A percentile compares a stretch with the other conserved stretches of the same genome.
Evolutionary conservation across 2,888 invertebrate species (phyloP).

Genomic region (Parnassius orleans): DNA sequence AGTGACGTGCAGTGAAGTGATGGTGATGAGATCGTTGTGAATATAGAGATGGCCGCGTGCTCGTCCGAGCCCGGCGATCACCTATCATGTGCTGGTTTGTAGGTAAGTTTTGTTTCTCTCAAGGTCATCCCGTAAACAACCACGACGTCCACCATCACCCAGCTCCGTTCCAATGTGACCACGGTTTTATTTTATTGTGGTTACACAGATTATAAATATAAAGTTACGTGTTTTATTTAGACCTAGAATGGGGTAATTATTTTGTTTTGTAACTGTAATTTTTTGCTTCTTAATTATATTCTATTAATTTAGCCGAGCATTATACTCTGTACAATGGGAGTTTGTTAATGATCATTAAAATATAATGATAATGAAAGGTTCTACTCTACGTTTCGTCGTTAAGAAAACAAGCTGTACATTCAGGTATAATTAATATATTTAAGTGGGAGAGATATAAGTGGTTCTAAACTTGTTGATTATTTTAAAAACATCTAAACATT

Average conservation of each 20-base stretch:
- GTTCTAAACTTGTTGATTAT: conserved; percentile 13
- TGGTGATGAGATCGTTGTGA: conserved; percentile 60
- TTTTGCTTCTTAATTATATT: too few relatives aligned
- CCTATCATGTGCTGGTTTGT: conserved; percentile 68
- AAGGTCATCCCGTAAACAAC: conserved; percentile 66
- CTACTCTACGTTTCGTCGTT: conserved; percentile 1
- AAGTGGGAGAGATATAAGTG: conserved; percentile 4
- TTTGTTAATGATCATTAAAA: conserved; percentile 5
- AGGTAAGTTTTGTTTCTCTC: conserved; percentile 58
- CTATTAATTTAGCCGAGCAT: too few relatives aligned
- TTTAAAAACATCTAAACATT: conserved; percentile 1
- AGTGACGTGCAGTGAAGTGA: conserved; percentile 57
- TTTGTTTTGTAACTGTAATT: too few relatives aligned
- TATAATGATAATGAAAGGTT: not conserved
- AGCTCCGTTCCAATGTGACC: conserved; percentile 15
- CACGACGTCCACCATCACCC: conserved; percentile 1
- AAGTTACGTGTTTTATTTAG: too few relatives aligned
- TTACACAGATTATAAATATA: not conserved
- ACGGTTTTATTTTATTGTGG: not conserved
- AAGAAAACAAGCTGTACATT: conserved; percentile 11
- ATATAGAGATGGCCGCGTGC: conserved; percentile 68
- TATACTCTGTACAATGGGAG: not conserved
- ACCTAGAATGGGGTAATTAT: too few relatives aligned
- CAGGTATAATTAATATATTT: conserved; percentile 5
- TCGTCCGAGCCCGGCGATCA: conserved; percentile 63